Evolutionary conservation across 2,888 invertebrate genomes (phyloP).

Genomic region (Drosophila niveifrons): DNA sequence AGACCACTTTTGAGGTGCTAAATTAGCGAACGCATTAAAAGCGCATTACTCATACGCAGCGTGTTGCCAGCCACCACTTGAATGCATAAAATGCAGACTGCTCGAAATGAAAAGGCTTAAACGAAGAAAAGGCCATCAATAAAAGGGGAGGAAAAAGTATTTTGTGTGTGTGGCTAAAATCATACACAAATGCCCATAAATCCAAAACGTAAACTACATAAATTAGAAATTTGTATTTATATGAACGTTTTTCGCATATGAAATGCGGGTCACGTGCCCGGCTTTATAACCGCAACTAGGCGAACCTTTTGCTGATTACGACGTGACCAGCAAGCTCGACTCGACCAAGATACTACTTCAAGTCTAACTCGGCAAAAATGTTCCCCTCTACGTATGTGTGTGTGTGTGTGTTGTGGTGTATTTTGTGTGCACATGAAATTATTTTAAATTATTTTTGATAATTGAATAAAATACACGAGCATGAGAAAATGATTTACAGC

Average conservation of each 20-base stretch:
- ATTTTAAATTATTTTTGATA: conserved; percentile 79
- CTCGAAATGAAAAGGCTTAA: conserved; percentile 40
- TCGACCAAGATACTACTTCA: conserved; percentile 20
- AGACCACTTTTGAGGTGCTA: conserved; percentile 65
- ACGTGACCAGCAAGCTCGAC: conserved; percentile 67
- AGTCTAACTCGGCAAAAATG: conserved; percentile 12
- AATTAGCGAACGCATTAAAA: conserved; percentile 72
- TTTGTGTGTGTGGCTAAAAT: conserved; percentile 38
- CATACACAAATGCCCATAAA: conserved; percentile 68
- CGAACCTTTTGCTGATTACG: conserved; percentile 79
- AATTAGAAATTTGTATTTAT: conserved; percentile 74
- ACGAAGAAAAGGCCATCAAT: conserved; percentile 45
- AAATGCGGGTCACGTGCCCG: conserved; percentile 66
- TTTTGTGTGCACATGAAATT: conserved; percentile 57
- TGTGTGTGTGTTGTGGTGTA: conserved; percentile 16
- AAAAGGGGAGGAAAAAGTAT: conserved; percentile 17
- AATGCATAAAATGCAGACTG: conserved; percentile 22
- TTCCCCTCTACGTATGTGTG: neutral
- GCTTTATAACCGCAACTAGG: conserved; percentile 77
- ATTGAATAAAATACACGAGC: conserved; percentile 68
- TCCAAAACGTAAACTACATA: conserved; percentile 78
- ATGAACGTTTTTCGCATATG: conserved; percentile 51
- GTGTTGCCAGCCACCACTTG: conserved; percentile 38
- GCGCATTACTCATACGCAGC: conserved; percentile 64
- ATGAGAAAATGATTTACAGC: conserved; percentile 62